Conservation (phyloP, 2,113 vertebrate species). For the Gasterosteus nipponicus region DNA sequence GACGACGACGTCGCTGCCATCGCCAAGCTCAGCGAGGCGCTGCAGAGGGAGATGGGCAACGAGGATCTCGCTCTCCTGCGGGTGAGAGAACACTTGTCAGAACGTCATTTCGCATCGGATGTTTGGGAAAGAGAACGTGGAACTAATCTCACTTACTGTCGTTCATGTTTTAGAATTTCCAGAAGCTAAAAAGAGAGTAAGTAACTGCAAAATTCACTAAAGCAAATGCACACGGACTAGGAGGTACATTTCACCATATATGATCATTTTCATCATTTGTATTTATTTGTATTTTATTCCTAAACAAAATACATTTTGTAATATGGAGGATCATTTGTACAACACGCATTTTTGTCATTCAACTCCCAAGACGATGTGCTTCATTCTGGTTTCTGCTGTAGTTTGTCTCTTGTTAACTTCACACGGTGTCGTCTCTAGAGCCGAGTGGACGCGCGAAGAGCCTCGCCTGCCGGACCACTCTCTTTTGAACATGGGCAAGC, state of each 20-base stretch:
- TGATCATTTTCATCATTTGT: neutral
- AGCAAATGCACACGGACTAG: neutral
- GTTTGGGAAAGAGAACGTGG: neutral
- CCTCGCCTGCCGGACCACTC: conserved; percentile 32
- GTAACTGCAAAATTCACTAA: conserved; percentile 26
- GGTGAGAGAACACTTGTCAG: conserved; percentile 46
- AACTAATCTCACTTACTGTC: conserved; percentile 1
- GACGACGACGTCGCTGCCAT: conserved; percentile 50
- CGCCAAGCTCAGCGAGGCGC: conserved; percentile 49
- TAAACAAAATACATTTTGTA: too few relatives aligned
- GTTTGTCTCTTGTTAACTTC: conserved; percentile 2
- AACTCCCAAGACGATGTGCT: neutral
- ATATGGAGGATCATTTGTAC: neutral
- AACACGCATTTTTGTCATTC: neutral
- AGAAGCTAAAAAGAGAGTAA: conserved; percentile 75
- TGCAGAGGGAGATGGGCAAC: conserved; percentile 75
- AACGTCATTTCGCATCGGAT: neutral
- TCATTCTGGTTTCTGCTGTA: neutral
- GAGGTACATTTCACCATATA: neutral
- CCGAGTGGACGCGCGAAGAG: conserved; percentile 70
- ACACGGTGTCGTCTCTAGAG: conserved; percentile 48
- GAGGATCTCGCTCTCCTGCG: conserved; percentile 72
- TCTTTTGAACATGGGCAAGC: conserved; percentile 74
- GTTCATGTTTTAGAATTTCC: conserved; percentile 75
- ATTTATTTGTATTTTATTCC: too few relatives aligned